Conservation (phyloP, 1,140 invertebrate species). For the Sitodiplosis mosellana region DNA sequence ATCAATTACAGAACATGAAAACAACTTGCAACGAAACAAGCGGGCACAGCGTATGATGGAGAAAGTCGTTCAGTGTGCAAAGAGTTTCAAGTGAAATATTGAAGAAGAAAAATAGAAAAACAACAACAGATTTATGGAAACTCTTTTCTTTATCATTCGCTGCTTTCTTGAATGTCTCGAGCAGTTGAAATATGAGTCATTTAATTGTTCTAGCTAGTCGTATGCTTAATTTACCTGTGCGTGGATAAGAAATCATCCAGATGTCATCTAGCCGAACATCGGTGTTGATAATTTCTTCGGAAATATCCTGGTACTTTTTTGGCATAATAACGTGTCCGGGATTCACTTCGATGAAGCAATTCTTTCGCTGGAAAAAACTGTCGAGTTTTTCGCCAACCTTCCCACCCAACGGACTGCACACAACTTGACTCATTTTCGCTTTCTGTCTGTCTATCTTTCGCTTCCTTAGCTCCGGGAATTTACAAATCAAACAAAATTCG, state of each 20-base stretch:
- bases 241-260: slow-evolving; percentile 64
- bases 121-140: too few species aligned
- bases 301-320: slow-evolving; percentile 42
- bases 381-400: slow-evolving; percentile 38
- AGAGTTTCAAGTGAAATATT: neutral
- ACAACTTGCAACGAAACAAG: neutral
- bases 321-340: slow-evolving; percentile 47
- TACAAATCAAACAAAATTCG: too few species aligned
- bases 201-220: too few species aligned
- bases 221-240: slow-evolving; percentile 64
- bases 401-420: slow-evolving; percentile 27
- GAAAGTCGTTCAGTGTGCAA: neutral
- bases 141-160: too few species aligned
- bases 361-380: slow-evolving; percentile 41
- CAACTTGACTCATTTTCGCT: too few species aligned
- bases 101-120: too few species aligned
- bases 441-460: too few species aligned
- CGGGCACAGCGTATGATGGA: neutral
- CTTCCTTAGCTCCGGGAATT: too few species aligned
- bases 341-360: slow-evolving; percentile 47
- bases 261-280: slow-evolving; percentile 49
- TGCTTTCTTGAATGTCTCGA: too few species aligned
- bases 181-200: too few species aligned
- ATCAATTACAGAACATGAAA: too few species aligned
- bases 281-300: slow-evolving; percentile 43